Percentiles rank a stretch among this genome's conserved stretches.
Evolutionary conservation across 2,888 invertebrate species (phyloP).

Genomic region (Spatulosminthurus flaviceps): DNA sequence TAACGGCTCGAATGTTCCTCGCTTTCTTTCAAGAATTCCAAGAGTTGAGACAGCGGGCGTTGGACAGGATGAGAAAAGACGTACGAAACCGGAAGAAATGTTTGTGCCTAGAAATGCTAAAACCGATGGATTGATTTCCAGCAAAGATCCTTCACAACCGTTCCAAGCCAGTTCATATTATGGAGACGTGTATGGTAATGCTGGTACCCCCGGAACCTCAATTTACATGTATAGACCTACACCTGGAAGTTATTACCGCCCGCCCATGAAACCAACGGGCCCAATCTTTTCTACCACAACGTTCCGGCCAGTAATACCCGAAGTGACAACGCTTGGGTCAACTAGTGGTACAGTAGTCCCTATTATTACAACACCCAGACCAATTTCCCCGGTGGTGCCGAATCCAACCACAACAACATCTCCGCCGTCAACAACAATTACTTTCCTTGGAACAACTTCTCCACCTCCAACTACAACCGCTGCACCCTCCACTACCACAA

Average conservation of each 20-base stretch:
- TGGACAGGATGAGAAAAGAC: background rate
- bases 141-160: too few species aligned
- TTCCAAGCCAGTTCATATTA: too few species aligned
- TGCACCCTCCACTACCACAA: background rate
- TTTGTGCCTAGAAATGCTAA: background rate
- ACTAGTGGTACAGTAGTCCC: too few species aligned
- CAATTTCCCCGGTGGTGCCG: background rate
- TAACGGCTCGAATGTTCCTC: too few species aligned
- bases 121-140: background rate
- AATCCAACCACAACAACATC: background rate
- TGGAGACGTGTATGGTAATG: too few species aligned
- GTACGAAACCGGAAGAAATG: background rate
- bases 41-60: background rate
- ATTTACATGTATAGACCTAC: background rate
- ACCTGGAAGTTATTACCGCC: constrained; percentile 20
- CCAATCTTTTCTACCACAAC: background rate
- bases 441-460: background rate
- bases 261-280: constrained; percentile 18
- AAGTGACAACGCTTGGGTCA: too few species aligned
- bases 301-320: background rate
- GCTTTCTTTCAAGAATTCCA: too few species aligned
- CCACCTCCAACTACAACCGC: background rate
- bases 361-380: background rate
- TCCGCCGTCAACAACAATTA: background rate
- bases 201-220: too few species aligned